Evolutionary conservation across 1,140 invertebrate species (phyloP).

Genomic region (Rhagoletis pomonella): DNA sequence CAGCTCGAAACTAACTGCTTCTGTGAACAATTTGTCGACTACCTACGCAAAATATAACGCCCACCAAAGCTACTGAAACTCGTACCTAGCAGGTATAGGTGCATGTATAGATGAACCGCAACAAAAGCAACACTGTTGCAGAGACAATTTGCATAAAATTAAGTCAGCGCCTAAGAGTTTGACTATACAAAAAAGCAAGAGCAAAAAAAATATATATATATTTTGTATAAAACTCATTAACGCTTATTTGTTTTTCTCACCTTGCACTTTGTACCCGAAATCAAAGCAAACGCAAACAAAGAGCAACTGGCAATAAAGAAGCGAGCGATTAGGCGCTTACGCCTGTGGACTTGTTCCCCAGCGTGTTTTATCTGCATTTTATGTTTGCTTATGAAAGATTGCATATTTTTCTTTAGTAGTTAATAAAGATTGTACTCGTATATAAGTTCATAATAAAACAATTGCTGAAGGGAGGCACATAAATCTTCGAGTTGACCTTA

Average conservation of each 20-base stretch:
- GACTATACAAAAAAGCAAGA: too few species aligned
- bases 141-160: constrained; percentile 23
- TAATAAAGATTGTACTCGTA: too few species aligned
- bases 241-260: background rate
- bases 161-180: background rate
- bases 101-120: too few species aligned
- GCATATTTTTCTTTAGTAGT: too few species aligned
- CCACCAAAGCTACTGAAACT: too few species aligned
- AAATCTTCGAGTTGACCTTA: background rate
- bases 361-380: background rate
- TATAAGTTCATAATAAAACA: background rate
- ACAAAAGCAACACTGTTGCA: background rate
- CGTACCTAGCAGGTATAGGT: too few species aligned
- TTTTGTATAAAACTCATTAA: constrained; percentile 22
- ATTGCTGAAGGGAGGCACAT: too few species aligned
- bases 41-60: too few species aligned
- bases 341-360: background rate
- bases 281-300: background rate
- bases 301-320: background rate
- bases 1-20: background rate
- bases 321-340: background rate
- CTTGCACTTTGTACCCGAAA: constrained; percentile 27
- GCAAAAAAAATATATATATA: too few species aligned
- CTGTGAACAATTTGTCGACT: too few species aligned
- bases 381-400: background rate